Percentiles rank a stretch among this genome's conserved stretches.
phyloP scores from a whole-genome alignment of 2,113 vertebrate genomes.

The Rhynchomys soricoides region DNA sequence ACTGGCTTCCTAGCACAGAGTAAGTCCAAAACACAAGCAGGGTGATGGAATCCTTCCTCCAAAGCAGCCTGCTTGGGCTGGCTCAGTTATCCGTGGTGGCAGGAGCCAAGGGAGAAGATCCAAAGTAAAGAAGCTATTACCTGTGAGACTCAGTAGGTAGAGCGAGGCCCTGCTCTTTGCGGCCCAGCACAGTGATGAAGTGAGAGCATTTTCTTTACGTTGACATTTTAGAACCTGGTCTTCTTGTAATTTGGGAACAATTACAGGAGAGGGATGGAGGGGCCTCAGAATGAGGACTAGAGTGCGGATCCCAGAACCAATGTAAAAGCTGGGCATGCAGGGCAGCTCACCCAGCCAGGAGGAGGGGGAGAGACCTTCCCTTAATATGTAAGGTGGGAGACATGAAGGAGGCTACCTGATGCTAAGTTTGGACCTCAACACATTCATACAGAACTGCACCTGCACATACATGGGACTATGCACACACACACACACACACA shows the following conservation, averaged over 20 bases:
- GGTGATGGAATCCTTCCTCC: background rate
- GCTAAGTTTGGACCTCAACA: background rate
- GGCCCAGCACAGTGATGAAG: background rate
- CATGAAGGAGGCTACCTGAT: background rate
- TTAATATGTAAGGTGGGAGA: background rate
- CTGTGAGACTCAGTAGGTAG: background rate
- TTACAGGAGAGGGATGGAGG: background rate
- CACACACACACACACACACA: background rate
- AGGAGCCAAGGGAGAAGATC: background rate
- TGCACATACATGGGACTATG: no score
- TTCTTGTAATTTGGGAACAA: background rate
- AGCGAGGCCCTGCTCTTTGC: background rate
- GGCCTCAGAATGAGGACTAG: background rate
- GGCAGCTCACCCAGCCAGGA: background rate
- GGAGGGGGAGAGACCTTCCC: background rate
- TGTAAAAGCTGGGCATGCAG: background rate
- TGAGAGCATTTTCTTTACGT: background rate
- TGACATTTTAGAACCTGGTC: background rate
- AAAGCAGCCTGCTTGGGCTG: background rate
- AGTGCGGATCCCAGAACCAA: background rate
- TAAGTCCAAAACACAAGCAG: background rate
- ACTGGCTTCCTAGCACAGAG: background rate
- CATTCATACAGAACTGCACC: background rate
- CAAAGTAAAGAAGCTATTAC: background rate
- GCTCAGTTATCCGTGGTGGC: background rate